Evolutionary conservation across 2,888 invertebrate species (phyloP), one percentile per base, ranked within the genome.

Genomic region (Drosophila flavopinicola): DNA sequence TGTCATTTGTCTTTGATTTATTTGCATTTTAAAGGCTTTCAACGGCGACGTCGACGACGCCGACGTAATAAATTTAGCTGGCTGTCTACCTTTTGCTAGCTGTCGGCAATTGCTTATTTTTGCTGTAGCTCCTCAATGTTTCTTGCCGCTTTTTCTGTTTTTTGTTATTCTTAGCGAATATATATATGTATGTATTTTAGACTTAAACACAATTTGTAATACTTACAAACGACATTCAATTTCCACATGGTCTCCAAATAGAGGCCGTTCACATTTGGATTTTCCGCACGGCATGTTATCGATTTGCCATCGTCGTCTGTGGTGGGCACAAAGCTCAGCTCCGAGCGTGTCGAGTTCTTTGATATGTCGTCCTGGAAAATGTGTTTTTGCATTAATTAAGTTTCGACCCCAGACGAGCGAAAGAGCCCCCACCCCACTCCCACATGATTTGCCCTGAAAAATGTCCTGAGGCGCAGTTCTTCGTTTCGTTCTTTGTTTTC

Each of bases 151-250:
- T 24, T 38, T 49, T 41, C 20, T 53, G 49, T 57, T 42, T 61
- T 49, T 24, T 45, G 39, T 57, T 63, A 39, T 45, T 45, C 52
- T 49, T 39, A 33, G 45, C 25, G 33, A 32, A 32, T 45, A 37
- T 41, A 11, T 27, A 6, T 3, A 27, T 24, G 35, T 51, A 38
- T 33, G 41, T 67, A 52, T 57, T 74, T 85, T 65, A 74, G 74
- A 83, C 84, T 85, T 80, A 85, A 80, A 49, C 70, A 75, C 86
- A 82, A 86, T 84, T 84, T 86, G 86, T 86, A 85, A 80, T 92
- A 96, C 97, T 96, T 92, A 97, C 97, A 97, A 78, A 97, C 96
- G 87, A 97, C 96, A 92, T 95, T 95, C 90, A 97, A 95, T 90
- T 94, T 95, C 96, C 96, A 97, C 52, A 95, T 94, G 79, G 96